Percentiles rank a stretch among this genome's conserved stretches.
Evolutionary conservation across 2,888 invertebrate species (phyloP).

Genomic region (Platynereis dumerilii): DNA sequence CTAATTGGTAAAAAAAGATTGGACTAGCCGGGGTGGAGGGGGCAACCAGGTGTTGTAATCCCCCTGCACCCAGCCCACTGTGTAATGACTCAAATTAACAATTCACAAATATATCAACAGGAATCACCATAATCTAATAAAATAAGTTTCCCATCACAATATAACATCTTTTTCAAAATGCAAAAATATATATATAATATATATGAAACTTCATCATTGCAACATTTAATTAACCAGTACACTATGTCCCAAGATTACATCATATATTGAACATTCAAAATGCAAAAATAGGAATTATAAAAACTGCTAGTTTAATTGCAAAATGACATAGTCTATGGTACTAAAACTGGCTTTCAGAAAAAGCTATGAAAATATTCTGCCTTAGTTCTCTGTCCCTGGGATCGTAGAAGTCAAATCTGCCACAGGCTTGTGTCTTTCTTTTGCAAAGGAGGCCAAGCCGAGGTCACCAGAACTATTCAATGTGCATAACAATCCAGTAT

Average conservation of each 20-base stretch:
- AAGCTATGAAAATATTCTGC: conserved; percentile 30
- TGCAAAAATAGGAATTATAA: conserved; percentile 30
- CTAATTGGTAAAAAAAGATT: background rate
- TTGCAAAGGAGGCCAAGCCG: background rate
- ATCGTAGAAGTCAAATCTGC: background rate
- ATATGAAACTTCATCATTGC: conserved; percentile 12
- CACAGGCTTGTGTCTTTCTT: background rate
- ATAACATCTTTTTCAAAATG: conserved; percentile 18
- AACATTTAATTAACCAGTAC: conserved; percentile 5
- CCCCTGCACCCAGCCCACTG: background rate
- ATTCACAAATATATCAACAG: conserved; percentile 19
- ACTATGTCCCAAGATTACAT: conserved; percentile 8
- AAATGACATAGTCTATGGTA: conserved; percentile 20
- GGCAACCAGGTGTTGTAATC: no score
- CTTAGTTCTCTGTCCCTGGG: conserved; percentile 19
- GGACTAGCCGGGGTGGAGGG: no score
- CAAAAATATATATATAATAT: conserved; percentile 24
- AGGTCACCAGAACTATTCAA: background rate
- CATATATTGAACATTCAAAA: conserved; percentile 27
- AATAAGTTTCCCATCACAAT: conserved; percentile 24
- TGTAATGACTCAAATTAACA: conserved; percentile 9
- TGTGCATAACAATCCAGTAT: conserved; percentile 5
- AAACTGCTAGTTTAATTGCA: conserved; percentile 28
- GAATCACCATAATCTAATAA: conserved; percentile 28
- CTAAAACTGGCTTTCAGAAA: conserved; percentile 16